Evolutionary conservation across 2,888 invertebrate genomes (phyloP).

Genomic region (Oligia fasciuncula): DNA sequence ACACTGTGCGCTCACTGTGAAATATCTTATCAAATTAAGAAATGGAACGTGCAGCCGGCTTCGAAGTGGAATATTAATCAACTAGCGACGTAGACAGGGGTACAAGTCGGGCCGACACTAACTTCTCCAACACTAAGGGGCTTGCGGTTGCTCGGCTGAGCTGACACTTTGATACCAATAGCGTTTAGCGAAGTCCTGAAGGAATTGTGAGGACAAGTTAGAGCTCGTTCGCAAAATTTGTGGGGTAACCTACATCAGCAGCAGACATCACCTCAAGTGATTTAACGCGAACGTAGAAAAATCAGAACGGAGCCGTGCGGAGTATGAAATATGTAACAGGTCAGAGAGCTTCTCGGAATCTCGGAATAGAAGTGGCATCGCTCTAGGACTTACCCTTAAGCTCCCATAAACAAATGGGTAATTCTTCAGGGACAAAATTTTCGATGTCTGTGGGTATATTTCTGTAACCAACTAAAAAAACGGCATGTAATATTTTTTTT

Average conservation of each 20-base stretch:
- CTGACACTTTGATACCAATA: slow-evolving; percentile 74
- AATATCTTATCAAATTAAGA: slow-evolving; percentile 56
- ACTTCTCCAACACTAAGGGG: slow-evolving; percentile 67
- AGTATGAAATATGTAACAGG: slow-evolving; percentile 38
- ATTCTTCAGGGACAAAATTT: no score
- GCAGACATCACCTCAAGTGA: slow-evolving; percentile 48
- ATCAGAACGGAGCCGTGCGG: slow-evolving; percentile 36
- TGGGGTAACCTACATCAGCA: slow-evolving; percentile 45
- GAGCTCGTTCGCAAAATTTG: slow-evolving; percentile 41
- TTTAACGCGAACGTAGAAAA: slow-evolving; percentile 49
- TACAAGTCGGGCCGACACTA: slow-evolving; percentile 62
- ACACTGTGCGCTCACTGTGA: slow-evolving; percentile 53
- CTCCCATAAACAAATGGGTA: background rate
- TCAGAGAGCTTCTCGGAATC: slow-evolving; percentile 24
- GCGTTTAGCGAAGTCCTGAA: slow-evolving; percentile 63
- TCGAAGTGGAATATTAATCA: slow-evolving; percentile 63
- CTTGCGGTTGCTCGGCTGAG: slow-evolving; percentile 69
- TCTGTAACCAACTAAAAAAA: no score
- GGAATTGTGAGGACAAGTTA: slow-evolving; percentile 55
- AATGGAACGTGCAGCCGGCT: slow-evolving; percentile 50
- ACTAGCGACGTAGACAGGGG: slow-evolving; percentile 43
- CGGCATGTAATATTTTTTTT: no score
- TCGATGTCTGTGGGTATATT: no score
- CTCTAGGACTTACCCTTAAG: background rate
- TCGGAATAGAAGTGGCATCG: background rate